Base-by-base conservation (phyloP, 2,888 invertebrate genomes). In the Synanthedon tipuliformis region DNA sequence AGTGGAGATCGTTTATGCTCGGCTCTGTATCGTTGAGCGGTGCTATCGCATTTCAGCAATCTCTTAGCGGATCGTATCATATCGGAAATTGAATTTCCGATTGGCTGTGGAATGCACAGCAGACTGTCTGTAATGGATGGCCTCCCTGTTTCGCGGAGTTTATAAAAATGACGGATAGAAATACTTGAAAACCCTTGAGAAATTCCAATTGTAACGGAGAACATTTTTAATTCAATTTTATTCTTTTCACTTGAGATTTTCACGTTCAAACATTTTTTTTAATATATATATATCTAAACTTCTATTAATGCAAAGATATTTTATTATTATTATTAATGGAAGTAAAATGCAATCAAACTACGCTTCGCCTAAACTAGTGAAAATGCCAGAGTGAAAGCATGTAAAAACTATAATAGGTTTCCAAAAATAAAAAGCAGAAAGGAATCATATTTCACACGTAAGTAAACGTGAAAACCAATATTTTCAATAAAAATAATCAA, bases 1-100 rank as follows among this genome's bases (percentile, higher is more conserved):
- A 56, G 53, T 54, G 56, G 51, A 54, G 40, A 61, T 59, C 65
- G 60, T 64, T 65, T 67, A 62, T 61, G 63, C 61, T 65, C 56
- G 56, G 57, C 23, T 53, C 55, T 60, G 65, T 65, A 67, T 65
- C 65, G 61, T 64, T 65, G 61, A 62, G 57, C 60, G 57, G 56
- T 50, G 54, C 60, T 72, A 73, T 76, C 73, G 68, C 66, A 64
- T 75, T 75, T 73, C 69, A 71, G 72, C 79, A 76, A 81, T 81
- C 81, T 82, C 77, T 80, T 79, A 79, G 75, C 73, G 69, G 78
- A 75, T 82, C 73, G 75, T 77, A 77, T 79, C 79, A 75, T 75
- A 80, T 80, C 78, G 83, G 83, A 81, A 81, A 83, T 85, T 82
- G 76, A 83, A 83, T 85, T 83, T 82, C 78, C 79, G 77, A 82